Conservation (phyloP, 2,113 vertebrate species). For the Nibea albiflora region DNA sequence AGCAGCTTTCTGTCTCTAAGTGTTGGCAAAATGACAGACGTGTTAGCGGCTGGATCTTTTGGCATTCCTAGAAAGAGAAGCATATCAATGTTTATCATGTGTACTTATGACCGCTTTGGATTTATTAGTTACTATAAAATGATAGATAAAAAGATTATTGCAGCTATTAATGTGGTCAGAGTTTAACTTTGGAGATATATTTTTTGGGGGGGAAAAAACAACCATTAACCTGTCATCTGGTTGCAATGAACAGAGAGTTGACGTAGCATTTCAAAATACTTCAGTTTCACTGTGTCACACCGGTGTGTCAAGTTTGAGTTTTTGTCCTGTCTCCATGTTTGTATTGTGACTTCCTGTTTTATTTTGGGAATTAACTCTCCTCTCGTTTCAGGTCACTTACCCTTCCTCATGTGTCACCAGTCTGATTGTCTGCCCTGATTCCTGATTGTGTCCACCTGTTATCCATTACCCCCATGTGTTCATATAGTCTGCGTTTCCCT, state of each 20-base stretch:
- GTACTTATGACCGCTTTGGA: not conserved
- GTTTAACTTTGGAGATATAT: constrained; percentile 16
- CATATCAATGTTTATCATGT: constrained; percentile 4
- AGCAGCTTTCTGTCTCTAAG: not conserved
- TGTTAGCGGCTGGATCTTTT: not conserved
- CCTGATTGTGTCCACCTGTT: too few relatives aligned
- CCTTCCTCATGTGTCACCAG: too few relatives aligned
- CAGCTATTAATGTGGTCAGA: constrained; percentile 7
- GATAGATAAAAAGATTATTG: constrained; percentile 12
- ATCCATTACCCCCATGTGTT: too few relatives aligned
- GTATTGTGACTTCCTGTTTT: too few relatives aligned
- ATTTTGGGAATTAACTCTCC: too few relatives aligned
- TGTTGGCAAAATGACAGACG: not conserved
- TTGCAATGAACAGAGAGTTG: not conserved
- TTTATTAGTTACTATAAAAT: constrained; percentile 33
- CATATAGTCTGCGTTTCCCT: too few relatives aligned
- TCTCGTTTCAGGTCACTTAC: too few relatives aligned
- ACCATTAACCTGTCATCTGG: constrained; percentile 19
- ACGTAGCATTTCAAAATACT: not conserved
- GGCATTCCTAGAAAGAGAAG: not conserved
- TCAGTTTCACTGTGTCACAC: too few relatives aligned
- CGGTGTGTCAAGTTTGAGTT: too few relatives aligned
- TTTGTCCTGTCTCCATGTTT: too few relatives aligned
- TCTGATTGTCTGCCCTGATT: too few relatives aligned
- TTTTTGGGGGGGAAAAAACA: constrained; percentile 18